phyloP scores from a whole-genome alignment of 2,113 vertebrate genomes.

The Hystrix cristata region DNA sequence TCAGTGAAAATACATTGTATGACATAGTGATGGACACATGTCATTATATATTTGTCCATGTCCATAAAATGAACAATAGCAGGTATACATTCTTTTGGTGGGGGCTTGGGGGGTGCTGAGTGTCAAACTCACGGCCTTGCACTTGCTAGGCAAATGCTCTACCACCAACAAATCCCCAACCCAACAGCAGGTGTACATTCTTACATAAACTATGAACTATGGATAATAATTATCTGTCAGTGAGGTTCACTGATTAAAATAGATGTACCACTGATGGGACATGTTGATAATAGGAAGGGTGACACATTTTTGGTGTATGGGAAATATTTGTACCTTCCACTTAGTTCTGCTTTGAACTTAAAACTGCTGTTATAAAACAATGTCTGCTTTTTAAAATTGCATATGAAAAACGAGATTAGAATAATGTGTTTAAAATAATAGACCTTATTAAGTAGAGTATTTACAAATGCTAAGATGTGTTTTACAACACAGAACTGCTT shows the following conservation, averaged over 20 bases:
- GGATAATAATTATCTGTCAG: not conserved
- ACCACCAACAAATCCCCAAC: too few relatives aligned
- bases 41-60: not conserved
- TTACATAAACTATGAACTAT: not conserved
- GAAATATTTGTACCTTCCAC: not conserved
- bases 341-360: not conserved
- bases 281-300: not conserved
- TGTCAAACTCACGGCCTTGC: too few relatives aligned
- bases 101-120: too few relatives aligned
- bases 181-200: not conserved
- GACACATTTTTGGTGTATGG: too few relatives aligned
- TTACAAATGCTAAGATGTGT: not conserved
- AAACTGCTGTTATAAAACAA: not conserved
- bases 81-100: not conserved
- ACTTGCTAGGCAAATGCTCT: too few relatives aligned
- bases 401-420: not conserved
- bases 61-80: not conserved
- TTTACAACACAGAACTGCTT: not conserved
- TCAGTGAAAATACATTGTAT: not conserved
- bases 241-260: not conserved
- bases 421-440: not conserved
- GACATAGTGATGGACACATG: too few relatives aligned
- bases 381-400: not conserved
- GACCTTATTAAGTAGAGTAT: not conserved
- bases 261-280: rapidly evolving